Evolutionary conservation across 2,113 vertebrate species (phyloP), one percentile per base, ranked within the genome.

Genomic region (Prionailurus bengalensis): DNA sequence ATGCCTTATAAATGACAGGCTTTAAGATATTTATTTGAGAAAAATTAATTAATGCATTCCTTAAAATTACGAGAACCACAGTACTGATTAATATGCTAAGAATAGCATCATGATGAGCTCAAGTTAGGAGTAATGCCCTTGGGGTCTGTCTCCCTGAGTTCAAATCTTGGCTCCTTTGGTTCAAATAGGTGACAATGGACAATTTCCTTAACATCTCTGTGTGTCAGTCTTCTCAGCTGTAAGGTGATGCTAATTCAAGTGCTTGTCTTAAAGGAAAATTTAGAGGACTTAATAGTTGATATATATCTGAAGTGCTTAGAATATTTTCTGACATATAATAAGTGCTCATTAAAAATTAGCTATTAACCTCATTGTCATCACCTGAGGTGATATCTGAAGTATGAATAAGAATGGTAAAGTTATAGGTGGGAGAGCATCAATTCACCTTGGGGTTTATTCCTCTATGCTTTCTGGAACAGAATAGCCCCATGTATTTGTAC

Each of bases 361-460:
- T 91, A n/a, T 96, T 93, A 86, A 42, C 55, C 48, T 96, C 76
- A 39, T n/a, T 81, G 73, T 81, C 84, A 71, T 96, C 42, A 71
- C 48, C 76, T 14, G 23, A 91, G 65, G 85, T 93, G 55, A 66
- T 79, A 76, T 81, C 80, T 88, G 51, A 87, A 91, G 70, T 65
- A 33, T 68, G 58, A 93, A 29, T 27, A 27, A 25, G 8, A 76
- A 39, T 48, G 65, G 74, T 71, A 3, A n/a, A 63, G 39, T 79
- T 84, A 36, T 93, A 87, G 83, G 58, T 31, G 45, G n/a, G 58
- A 63, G 2, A 74, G 13, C 7, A 73, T 42, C 29, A 25, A 14
- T 80, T 91, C 25, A 58, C 76, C 48, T 93, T 79, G n/a, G 78
- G 29, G 25, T 79, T 90, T 80, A 93, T 45, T 80, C 76, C 58